phyloP scores from a whole-genome alignment of 2,888 invertebrate genomes.

The Siphonodentalium dalli region DNA sequence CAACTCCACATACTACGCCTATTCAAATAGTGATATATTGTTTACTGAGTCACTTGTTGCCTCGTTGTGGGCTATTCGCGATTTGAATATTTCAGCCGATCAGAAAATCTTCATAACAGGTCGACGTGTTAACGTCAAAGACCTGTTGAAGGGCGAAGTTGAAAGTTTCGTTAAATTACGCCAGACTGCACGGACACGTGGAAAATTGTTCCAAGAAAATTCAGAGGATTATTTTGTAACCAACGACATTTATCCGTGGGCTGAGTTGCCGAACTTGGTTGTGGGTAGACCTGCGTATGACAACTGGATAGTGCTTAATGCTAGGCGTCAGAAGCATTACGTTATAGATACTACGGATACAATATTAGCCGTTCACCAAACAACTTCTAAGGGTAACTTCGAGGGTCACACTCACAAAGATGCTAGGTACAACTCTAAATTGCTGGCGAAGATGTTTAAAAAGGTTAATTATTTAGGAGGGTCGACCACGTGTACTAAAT shows the following conservation, averaged over 20 bases:
- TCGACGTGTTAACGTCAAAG: too few relatives aligned
- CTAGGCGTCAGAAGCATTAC: constrained; percentile 32
- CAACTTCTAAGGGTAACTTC: constrained; percentile 44
- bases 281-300: constrained; percentile 54
- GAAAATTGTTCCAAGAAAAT: constrained; percentile 40
- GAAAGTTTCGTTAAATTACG: too few relatives aligned
- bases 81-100: constrained; percentile 13
- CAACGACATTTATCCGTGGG: constrained; percentile 43
- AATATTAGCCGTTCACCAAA: constrained; percentile 50
- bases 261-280: constrained; percentile 47
- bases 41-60: constrained; percentile 3
- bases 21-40: constrained; percentile 2
- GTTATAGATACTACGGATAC: constrained; percentile 48
- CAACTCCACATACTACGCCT: constrained; percentile 1
- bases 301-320: constrained; percentile 50
- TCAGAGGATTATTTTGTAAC: constrained; percentile 55
- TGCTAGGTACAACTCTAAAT: constrained; percentile 40
- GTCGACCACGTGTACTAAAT: constrained; percentile 36
- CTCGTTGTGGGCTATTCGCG: constrained; percentile 29
- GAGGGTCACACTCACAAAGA: constrained; percentile 41
- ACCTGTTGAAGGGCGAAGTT: too few relatives aligned
- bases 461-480: constrained; percentile 39
- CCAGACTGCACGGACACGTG: too few relatives aligned
- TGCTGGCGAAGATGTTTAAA: constrained; percentile 35
- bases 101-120: too few relatives aligned